Percentiles rank a stretch among this genome's conserved stretches.
Conservation (phyloP, 2,113 vertebrate species). For the Misgurnus anguillicaudatus region DNA sequence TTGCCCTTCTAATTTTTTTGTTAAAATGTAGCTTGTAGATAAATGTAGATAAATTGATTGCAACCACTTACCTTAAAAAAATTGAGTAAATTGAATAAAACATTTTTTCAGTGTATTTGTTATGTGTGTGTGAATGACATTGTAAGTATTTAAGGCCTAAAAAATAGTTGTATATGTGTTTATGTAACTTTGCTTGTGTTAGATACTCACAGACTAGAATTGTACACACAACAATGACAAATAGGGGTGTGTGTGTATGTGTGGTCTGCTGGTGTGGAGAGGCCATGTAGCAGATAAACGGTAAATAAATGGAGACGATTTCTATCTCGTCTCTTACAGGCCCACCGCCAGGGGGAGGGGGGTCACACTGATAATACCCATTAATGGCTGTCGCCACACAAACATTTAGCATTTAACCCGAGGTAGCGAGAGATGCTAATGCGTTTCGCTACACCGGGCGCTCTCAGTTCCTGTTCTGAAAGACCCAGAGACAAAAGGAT, state of each 20-base stretch:
- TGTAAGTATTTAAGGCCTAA: slow-evolving; percentile 7
- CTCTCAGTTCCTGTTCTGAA: background rate
- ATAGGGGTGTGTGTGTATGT: slow-evolving; percentile 32
- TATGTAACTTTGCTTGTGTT: slow-evolving; percentile 48
- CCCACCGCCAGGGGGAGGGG: slow-evolving; percentile 35
- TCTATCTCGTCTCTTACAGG: slow-evolving; percentile 53
- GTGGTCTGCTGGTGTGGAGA: slow-evolving; percentile 44
- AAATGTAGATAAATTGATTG: no score
- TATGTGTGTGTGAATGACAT: slow-evolving; percentile 30
- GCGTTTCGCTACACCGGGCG: slow-evolving; percentile 58
- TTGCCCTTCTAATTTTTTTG: no score
- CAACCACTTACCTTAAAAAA: no score
- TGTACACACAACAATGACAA: slow-evolving; percentile 45
- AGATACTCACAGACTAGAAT: slow-evolving; percentile 27
- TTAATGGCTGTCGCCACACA: slow-evolving; percentile 63
- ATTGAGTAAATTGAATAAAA: no score
- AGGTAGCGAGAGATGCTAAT: slow-evolving; percentile 53
- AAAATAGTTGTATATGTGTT: slow-evolving; percentile 36
- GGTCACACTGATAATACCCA: slow-evolving; percentile 66
- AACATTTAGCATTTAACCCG: slow-evolving; percentile 44
- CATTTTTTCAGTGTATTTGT: no score
- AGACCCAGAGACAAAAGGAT: background rate
- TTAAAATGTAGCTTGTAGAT: no score
- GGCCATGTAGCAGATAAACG: slow-evolving; percentile 49
- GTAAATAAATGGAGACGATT: slow-evolving; percentile 54